Evolutionary conservation across 2,797 vertebrate species (phyloP).

Genomic region (Rhodeus uyekii): DNA sequence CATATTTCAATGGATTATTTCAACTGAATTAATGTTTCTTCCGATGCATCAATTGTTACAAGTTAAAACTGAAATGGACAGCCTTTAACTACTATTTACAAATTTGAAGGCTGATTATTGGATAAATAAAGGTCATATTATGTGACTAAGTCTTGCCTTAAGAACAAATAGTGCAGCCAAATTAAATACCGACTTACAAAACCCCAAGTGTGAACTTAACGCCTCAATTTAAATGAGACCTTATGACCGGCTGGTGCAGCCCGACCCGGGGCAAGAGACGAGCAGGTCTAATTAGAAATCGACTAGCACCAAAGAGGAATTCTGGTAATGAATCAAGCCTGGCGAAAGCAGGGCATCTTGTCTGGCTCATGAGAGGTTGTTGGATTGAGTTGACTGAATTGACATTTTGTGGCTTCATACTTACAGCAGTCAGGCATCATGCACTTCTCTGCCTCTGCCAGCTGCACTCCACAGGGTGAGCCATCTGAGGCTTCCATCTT

Average conservation of each 20-base stretch:
- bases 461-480: constrained; percentile 86
- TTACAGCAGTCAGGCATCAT: constrained; percentile 97
- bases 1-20: not conserved
- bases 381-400: constrained; percentile 41
- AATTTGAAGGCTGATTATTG: not conserved
- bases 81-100: not conserved
- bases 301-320: constrained; percentile 11
- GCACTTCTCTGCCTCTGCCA: constrained; percentile 91
- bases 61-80: not conserved
- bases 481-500: constrained; percentile 93
- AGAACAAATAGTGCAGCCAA: not conserved
- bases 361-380: not conserved
- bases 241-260: not conserved
- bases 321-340: constrained; percentile 18
- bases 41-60: not conserved
- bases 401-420: constrained; percentile 64
- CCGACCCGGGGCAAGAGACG: not conserved
- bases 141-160: not conserved
- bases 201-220: not conserved
- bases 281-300: constrained; percentile 33
- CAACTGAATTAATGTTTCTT: not conserved
- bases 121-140: not conserved
- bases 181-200: not conserved
- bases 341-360: constrained; percentile 5
- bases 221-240: not conserved